Conservation (phyloP, 2,797 vertebrate genomes). For the Staurois parvus region DNA sequence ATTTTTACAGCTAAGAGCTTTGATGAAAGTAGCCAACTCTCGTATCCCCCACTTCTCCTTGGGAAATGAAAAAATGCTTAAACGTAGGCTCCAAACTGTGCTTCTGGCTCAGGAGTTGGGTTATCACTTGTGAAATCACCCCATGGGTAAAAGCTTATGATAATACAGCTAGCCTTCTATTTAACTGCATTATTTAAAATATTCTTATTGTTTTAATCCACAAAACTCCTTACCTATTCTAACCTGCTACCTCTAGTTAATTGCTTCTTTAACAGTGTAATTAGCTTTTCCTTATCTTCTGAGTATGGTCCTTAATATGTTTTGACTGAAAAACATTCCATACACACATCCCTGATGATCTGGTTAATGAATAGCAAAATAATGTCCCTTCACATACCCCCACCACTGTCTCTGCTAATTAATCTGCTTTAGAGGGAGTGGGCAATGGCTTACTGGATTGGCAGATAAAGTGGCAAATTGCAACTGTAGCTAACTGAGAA, state of each 20-base stretch:
- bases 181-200: constrained; percentile 51
- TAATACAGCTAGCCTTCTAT: constrained; percentile 21
- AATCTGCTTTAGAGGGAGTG: constrained; percentile 36
- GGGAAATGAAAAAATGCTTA: constrained; percentile 13
- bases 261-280: constrained; percentile 57
- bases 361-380: constrained; percentile 52
- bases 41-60: neutral
- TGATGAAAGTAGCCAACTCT: constrained; percentile 40
- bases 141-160: constrained; percentile 46
- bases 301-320: constrained; percentile 57
- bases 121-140: constrained; percentile 32
- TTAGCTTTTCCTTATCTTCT: constrained; percentile 59
- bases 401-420: constrained; percentile 49
- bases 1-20: constrained; percentile 11
- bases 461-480: constrained; percentile 16
- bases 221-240: constrained; percentile 32
- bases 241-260: constrained; percentile 54
- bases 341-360: constrained; percentile 50
- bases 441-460: constrained; percentile 17
- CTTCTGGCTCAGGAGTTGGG: constrained; percentile 19
- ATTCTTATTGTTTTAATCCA: constrained; percentile 50
- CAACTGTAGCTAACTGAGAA: constrained; percentile 15
- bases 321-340: constrained; percentile 50
- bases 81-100: constrained; percentile 15
- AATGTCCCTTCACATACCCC: constrained; percentile 32